Evolutionary conservation across 92 coral and sea anemone species (phyloP), one percentile per base, ranked within the genome.

Genomic region (Plumapathes pennacea): DNA sequence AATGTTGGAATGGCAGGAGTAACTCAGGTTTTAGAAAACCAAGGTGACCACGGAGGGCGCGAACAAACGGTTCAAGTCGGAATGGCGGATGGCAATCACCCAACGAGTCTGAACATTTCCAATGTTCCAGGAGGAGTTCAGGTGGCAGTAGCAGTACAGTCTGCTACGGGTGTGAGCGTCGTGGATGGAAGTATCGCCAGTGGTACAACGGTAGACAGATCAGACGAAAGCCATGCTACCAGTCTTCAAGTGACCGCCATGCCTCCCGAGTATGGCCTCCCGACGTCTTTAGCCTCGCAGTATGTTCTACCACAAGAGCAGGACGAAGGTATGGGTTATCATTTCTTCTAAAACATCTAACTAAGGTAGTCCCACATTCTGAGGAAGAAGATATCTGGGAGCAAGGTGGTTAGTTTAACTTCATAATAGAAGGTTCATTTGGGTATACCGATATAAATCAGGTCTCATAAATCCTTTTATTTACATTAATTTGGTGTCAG

Each of bases 291-390:
- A 25, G 64, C 84, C 7, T 38, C 86, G 2, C 76, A 76, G 19
- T 84, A 82, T 53, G 98, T 94, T 9, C 66, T 94, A 31, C 95
- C 73, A 15, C 90, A 77, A 15, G 99, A 86, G 7, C 62, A 51
- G 25, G 62, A 66, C 54, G 73, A 66, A 36, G 73, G 73, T 66
- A 41, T 28, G 64, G 2, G 9, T 34, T 8, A n/a, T n/a, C n/a
- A n/a, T n/a, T n/a, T n/a, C n/a, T n/a, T n/a, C n/a, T n/a, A n/a
- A n/a, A n/a, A n/a, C n/a, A n/a, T n/a, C n/a, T n/a, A n/a, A n/a
- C n/a, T n/a, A n/a, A n/a, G n/a, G n/a, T n/a, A n/a, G n/a, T n/a
- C n/a, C n/a, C n/a, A n/a, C n/a, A n/a, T n/a, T n/a, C n/a, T n/a
- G n/a, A n/a, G n/a, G n/a, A n/a, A n/a, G n/a, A n/a, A n/a, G n/a